Base-by-base conservation (phyloP, 2,797 vertebrate genomes). In the Sebastes nivosus region DNA sequence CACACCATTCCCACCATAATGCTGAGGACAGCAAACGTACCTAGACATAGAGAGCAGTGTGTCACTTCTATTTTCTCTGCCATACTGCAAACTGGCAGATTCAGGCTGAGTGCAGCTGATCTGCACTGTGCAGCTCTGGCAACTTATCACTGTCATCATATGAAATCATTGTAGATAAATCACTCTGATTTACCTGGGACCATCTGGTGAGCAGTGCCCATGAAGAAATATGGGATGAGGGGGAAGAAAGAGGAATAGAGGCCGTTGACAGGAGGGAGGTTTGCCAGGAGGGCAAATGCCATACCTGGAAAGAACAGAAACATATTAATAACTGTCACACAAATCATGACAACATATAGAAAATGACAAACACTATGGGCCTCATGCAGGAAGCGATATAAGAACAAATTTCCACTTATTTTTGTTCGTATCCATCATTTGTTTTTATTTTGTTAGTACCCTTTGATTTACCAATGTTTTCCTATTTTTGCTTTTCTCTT, bases 221-320 rank as follows among this genome's bases (percentile, higher is more conserved):
- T 95, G 94, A 99, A 97, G 92, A 99, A 95, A 86, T 98, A 98
- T 4, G 96, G 87, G 76, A 98, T 90, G 89, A 98, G 90, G 2
- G 97, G 97, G 88, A 97, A 99, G 92, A 99, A 98, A 61, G 97
- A 98, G 8, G 97, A 98, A 88, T 98, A 98, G 89, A 99, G 97
- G 20, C 97, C 97, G 0, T 97, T 98, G 92, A 98, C 96, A 0
- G 97, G 96, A 27, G 97, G 97, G 13, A 98, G 96, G 69, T 96
- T 98, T 77, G 97, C 97, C 89, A 98, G 90, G 50, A 98, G 94
- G 0, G 97, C 97, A 4, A 99, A 99, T 0, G 97, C 97, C 97
- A 98, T 98, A 36, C 97, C 97, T 98, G 89, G 46, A 68, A 74
- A 79, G 65, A 81, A 76, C 13, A 81, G 27, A 79, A 67, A 70